Conservation (phyloP, 2,888 invertebrate species). For the Hipparchia sbordonii region DNA sequence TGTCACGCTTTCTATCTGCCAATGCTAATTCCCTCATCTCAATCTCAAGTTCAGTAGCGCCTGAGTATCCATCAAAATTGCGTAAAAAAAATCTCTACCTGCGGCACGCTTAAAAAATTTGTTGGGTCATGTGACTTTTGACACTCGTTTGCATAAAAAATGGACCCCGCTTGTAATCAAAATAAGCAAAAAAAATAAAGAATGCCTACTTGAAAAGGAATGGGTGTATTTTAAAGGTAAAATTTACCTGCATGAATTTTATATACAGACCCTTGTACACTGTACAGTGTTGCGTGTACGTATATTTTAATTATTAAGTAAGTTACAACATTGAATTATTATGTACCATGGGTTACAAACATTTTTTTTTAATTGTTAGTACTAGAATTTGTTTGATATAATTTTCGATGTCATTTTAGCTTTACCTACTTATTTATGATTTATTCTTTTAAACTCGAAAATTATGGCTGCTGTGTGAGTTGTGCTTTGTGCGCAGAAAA, state of each 20-base stretch:
- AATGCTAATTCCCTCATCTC: too few species aligned
- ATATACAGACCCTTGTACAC: neutral
- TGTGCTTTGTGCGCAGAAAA: too few species aligned
- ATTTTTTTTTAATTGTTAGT: too few species aligned
- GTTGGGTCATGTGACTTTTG: conserved; percentile 36
- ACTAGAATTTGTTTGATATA: too few species aligned
- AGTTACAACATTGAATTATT: neutral
- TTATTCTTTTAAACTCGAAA: too few species aligned
- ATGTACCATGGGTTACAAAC: too few species aligned
- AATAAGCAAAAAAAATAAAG: conserved; percentile 16
- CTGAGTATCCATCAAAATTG: neutral
- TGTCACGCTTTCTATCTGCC: too few species aligned
- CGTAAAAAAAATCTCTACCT: conserved; percentile 26
- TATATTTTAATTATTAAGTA: neutral
- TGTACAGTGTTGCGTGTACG: neutral
- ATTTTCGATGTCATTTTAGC: too few species aligned
- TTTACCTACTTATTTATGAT: too few species aligned
- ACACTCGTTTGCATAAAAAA: conserved; percentile 30
- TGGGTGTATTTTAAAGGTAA: conserved; percentile 7
- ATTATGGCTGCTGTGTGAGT: too few species aligned
- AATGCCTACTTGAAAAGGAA: conserved; percentile 4
- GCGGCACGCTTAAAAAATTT: conserved; percentile 22
- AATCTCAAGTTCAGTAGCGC: neutral
- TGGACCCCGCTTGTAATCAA: conserved; percentile 13
- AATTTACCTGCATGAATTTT: conserved; percentile 7